phyloP scores from a whole-genome alignment of 2,113 vertebrate genomes.

The Eublepharis macularius region DNA sequence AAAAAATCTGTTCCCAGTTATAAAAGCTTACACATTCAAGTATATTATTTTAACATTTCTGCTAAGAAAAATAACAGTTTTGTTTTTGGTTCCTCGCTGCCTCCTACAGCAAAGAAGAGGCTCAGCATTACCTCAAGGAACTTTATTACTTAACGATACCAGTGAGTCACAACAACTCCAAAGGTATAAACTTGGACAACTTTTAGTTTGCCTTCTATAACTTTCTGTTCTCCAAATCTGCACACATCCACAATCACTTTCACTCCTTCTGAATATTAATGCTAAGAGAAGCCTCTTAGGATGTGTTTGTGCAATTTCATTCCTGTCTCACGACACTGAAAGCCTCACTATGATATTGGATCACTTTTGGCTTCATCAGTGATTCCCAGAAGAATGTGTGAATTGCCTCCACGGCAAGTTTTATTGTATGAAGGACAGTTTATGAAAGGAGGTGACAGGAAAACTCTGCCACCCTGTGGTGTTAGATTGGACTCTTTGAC shows the following conservation, averaged over 20 bases:
- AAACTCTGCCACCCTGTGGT: too few species aligned
- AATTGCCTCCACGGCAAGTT: not conserved
- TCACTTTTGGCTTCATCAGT: not conserved
- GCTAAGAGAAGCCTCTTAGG: too few species aligned
- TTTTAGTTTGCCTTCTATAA: not conserved
- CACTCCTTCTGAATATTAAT: not conserved
- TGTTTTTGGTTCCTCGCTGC: not conserved
- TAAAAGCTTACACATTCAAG: conserved; percentile 13
- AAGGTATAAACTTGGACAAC: too few species aligned
- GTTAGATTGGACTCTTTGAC: too few species aligned
- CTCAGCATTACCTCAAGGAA: not conserved
- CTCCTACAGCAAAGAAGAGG: not conserved
- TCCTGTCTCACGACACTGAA: not conserved
- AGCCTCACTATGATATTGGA: not conserved
- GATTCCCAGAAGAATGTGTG: not conserved
- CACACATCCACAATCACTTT: not conserved
- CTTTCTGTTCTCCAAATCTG: not conserved
- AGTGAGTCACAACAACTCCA: not conserved
- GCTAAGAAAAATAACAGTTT: not conserved
- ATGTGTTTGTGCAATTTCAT: not conserved
- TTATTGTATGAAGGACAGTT: not conserved
- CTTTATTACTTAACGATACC: not conserved
- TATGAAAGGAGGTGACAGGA: too few species aligned
- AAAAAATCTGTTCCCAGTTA: conserved; percentile 5
- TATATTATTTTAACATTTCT: not conserved